A percentile compares a stretch with the other conserved stretches of the same genome.
Conservation (phyloP, 2,888 invertebrate genomes). For the Coelopa pilipes region DNA sequence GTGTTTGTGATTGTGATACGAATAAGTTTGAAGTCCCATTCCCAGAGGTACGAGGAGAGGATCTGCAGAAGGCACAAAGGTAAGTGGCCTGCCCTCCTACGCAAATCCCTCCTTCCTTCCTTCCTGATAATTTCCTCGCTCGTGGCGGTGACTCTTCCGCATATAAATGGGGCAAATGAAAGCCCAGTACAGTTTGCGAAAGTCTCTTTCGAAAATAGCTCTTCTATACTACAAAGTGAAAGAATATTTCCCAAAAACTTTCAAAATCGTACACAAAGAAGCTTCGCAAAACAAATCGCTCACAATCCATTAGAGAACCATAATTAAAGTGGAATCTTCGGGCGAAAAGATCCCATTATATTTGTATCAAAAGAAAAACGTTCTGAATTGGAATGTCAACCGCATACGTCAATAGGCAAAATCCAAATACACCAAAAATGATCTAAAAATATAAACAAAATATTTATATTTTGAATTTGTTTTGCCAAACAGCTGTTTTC, state of each 20-base stretch:
- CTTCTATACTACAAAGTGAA: background rate
- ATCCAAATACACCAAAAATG: background rate
- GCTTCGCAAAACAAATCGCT: constrained; percentile 3
- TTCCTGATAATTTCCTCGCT: too few relatives aligned
- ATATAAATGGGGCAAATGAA: background rate
- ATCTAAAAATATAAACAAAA: background rate
- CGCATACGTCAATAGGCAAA: constrained; percentile 15
- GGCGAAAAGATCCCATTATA: background rate
- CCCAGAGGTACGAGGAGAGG: background rate
- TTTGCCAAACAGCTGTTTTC: constrained; percentile 22
- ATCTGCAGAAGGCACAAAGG: background rate
- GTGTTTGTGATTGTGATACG: constrained; percentile 25
- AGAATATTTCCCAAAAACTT: background rate
- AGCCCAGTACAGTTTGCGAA: too few relatives aligned
- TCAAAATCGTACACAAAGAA: constrained; percentile 6
- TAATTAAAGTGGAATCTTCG: background rate
- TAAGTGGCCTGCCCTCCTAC: too few relatives aligned
- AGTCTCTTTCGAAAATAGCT: too few relatives aligned
- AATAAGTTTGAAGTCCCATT: constrained; percentile 24
- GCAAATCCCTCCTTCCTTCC: too few relatives aligned
- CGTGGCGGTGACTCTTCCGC: too few relatives aligned
- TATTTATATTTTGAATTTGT: constrained; percentile 14
- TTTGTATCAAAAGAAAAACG: background rate
- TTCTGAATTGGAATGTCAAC: too few relatives aligned
- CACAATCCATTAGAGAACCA: background rate